phyloP scores from a whole-genome alignment of 30 jellyfish, hydroid and myxozoan genomes.

The Turritopsis dohrnii region DNA sequence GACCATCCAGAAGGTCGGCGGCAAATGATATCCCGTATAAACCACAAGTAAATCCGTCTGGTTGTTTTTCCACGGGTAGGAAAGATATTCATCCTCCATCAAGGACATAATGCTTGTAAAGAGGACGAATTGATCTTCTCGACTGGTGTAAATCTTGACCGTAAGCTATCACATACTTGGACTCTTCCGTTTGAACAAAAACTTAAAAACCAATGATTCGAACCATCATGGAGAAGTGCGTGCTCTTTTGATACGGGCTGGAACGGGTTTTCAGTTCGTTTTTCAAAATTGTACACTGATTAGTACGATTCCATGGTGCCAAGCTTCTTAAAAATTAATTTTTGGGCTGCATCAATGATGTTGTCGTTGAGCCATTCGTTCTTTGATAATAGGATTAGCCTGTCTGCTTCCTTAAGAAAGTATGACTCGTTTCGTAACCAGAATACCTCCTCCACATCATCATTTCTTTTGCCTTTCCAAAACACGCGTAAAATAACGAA shows the following conservation, averaged over 20 bases:
- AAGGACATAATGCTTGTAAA: conserved; percentile 17
- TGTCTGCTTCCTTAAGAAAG: conserved; percentile 13
- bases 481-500: conserved; percentile 8
- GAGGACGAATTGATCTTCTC: neutral
- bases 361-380: conserved; percentile 1
- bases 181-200: conserved; percentile 19
- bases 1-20: conserved; percentile 27
- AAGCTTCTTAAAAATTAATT: neutral
- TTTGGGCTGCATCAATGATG: conserved; percentile 20
- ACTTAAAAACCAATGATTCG: conserved; percentile 1
- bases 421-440: conserved; percentile 22
- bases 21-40: conserved; percentile 6
- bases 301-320: neutral
- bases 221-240: neutral
- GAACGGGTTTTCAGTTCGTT: neutral
- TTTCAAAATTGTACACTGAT: conserved; percentile 7
- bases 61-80: conserved; percentile 15
- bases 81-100: conserved; percentile 15
- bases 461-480: conserved; percentile 23
- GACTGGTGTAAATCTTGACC: neutral
- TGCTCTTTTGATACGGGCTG: conserved; percentile 14
- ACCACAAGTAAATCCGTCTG: conserved; percentile 20
- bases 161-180: conserved; percentile 6
- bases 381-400: conserved; percentile 6
- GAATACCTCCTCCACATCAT: conserved; percentile 14